Base-by-base conservation (phyloP, 2,797 vertebrate species). In the Peromyscus melanophrys region DNA sequence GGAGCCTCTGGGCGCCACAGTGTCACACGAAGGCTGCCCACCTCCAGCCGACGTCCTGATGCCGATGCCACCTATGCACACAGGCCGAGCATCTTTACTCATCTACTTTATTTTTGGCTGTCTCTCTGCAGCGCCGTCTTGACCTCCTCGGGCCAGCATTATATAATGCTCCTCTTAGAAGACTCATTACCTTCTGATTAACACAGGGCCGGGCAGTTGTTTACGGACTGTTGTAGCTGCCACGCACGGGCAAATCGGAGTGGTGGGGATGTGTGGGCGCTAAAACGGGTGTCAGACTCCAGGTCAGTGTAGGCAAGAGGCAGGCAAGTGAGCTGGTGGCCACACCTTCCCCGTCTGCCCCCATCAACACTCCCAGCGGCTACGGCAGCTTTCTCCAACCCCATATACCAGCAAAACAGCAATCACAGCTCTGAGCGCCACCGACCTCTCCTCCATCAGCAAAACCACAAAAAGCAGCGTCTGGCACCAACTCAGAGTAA, bases 381-480 rank as follows among this genome's bases (percentile, higher is more conserved):
- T 94, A 81, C 9, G 5, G 4, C 7, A 4, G 59, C 27, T 17
- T 34, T 81, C 91, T 46, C 92, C 93, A 85, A 94, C 91, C 80
- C 73, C 93, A 76, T 6, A 81, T 92, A 96, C 93, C 96, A 81
- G 43, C 75, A 92, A 97, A 69, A 96, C 63, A 75, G 82, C 73
- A 88, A 59, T 89, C 97, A 98, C 97, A 98, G 97, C 97, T 98
- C 98, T 96, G 93, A 91, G 89, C 23, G 40, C 49, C 49, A 5
- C 92, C 73, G 94, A 96, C 98, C 92, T 97, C 95, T 96, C 96
- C 97, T 96, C 76, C 69, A 98, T 97, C 97, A 94, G 97, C 97
- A 98, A 97, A 98, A 98, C 98, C 98, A 97, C 98, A 98, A 98
- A 98, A 95, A 96, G 96, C 97, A 95, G 37, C 82, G 91, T 75